Percentiles rank a stretch among this genome's conserved stretches.
phyloP scores from a whole-genome alignment of 2,888 invertebrate species.

The Cheilosia impressa region DNA sequence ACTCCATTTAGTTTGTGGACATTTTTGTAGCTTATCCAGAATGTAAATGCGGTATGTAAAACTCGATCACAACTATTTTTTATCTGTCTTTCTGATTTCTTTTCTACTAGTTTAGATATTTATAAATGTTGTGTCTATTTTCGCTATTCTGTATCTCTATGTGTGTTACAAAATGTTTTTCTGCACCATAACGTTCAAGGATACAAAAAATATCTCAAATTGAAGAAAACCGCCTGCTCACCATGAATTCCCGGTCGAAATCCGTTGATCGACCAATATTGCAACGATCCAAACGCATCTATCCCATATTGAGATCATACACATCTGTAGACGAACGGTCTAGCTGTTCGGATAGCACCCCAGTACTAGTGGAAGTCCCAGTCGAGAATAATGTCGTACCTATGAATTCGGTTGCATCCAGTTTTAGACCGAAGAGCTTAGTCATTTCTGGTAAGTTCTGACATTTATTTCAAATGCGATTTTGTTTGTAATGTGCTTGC shows the following conservation, averaged over 20 bases:
- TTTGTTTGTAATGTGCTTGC: not conserved
- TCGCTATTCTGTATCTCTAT: slow-evolving; percentile 71
- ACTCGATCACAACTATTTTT: not conserved
- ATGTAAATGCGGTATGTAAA: slow-evolving; percentile 34
- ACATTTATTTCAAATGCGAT: not conserved
- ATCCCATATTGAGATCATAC: slow-evolving; percentile 70
- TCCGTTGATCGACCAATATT: slow-evolving; percentile 79
- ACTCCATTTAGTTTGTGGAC: not conserved
- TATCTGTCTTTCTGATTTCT: not conserved
- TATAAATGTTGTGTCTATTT: slow-evolving; percentile 70
- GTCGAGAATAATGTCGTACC: slow-evolving; percentile 37
- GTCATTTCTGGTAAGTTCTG: slow-evolving; percentile 52
- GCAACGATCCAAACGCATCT: slow-evolving; percentile 71
- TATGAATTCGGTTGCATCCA: slow-evolving; percentile 39
- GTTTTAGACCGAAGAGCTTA: slow-evolving; percentile 44
- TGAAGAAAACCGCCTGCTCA: slow-evolving; percentile 76
- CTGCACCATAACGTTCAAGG: slow-evolving; percentile 74
- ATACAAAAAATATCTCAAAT: slow-evolving; percentile 75
- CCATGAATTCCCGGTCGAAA: slow-evolving; percentile 78
- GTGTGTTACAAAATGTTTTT: slow-evolving; percentile 66
- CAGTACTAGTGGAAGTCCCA: slow-evolving; percentile 37
- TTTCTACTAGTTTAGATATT: slow-evolving; percentile 25
- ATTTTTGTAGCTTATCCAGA: slow-evolving; percentile 13
- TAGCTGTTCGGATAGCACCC: slow-evolving; percentile 65
- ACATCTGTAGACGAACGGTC: slow-evolving; percentile 71